Base-by-base conservation (phyloP, 2,113 vertebrate species). In the Indicator indicator region DNA sequence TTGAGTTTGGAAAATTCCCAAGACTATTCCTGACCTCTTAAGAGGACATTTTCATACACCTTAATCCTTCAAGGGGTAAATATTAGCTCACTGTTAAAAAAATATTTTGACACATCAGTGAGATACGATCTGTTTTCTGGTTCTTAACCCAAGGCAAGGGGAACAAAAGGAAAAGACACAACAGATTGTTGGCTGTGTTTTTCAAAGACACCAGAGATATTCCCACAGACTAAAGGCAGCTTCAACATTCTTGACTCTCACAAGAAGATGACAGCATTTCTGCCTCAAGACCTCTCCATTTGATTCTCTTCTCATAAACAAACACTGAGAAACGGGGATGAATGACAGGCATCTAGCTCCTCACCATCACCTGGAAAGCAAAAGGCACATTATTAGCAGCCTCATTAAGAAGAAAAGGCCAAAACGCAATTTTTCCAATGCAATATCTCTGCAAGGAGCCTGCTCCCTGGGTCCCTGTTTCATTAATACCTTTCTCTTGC, bases 71-170 rank as follows among this genome's bases (percentile, higher is more conserved):
- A 63, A 63, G n/a, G 6, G 23, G 55, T 65, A 93, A 91, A 68
- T 69, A 79, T 76, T 78, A 94, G 80, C 84, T 96, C 50, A 28
- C 50, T n/a, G 73, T 52, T 94, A 70, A 69, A 91, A 73, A 15
- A 89, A 67, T 1, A 4, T 16, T 3, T 52, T 13, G 23, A 52
- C 50, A 52, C 23, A 50, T 1, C 46, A 63, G 55, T 1, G 4
- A 73, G 19, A 27, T 46, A 79, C 54, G 44, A 59, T 55, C 56
- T 55, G 20, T 50, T 83, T 88, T 77, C 82, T 86, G 64, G 8
- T 33, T 94, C 78, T 63, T 70, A 85, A 75, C 14, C 52, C 58
- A 56, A 85, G 44, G 21, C 82, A 72, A 79, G 26, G 26, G 24
- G 23, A 12, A 24, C 7, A 23, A 19, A 75, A 38, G 46, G 33